Evolutionary conservation across 2,797 vertebrate genomes (phyloP), one percentile per base, ranked within the genome.

Genomic region (Synaphobranchus kaupii): DNA sequence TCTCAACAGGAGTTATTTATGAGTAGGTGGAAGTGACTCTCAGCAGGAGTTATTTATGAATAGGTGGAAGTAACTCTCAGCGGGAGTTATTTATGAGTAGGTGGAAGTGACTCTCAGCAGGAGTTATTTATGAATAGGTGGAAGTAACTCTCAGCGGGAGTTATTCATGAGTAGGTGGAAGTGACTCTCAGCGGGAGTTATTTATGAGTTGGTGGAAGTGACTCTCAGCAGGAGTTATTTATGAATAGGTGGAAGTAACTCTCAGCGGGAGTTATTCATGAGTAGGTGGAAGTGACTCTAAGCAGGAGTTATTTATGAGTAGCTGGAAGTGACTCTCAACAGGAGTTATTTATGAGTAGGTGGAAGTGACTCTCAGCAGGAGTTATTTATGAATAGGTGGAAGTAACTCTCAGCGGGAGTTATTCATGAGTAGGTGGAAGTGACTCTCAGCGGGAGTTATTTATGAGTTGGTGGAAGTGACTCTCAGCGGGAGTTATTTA

Each of bases 1-100:
- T 83, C 22, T 54, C n/a, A 83, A 17, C 56, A n/a, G 52, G 81
- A 48, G 78, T 8, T 81, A 22, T 81, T 81, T 81, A 31, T 83
- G 7, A 13, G 22, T 83, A 20, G 81, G 28, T 31, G n/a, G n/a
- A n/a, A n/a, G n/a, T n/a, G n/a, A 52, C 81, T 83, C 22, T 54
- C n/a, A 83, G 7, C 56, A n/a, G 52, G 81, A 48, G 78, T 8
- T 81, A 22, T 81, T 81, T 81, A 31, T 83, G 7, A 13, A 8
- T 83, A 20, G 81, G 28, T 31, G n/a, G n/a, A n/a, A n/a, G n/a
- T n/a, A n/a, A 52, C 81, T 83, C 22, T 54, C n/a, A 83, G 7
- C 56, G n/a, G 52, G 81, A 48, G 78, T 8, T 81, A 22, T 81
- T 81, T 81, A 31, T 83, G 7, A 13, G 22, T 83, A 20, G 81